Percentiles rank a stretch among this genome's conserved stretches.
Conservation (phyloP, 2,113 vertebrate species). For the Hepsetus odoe region DNA sequence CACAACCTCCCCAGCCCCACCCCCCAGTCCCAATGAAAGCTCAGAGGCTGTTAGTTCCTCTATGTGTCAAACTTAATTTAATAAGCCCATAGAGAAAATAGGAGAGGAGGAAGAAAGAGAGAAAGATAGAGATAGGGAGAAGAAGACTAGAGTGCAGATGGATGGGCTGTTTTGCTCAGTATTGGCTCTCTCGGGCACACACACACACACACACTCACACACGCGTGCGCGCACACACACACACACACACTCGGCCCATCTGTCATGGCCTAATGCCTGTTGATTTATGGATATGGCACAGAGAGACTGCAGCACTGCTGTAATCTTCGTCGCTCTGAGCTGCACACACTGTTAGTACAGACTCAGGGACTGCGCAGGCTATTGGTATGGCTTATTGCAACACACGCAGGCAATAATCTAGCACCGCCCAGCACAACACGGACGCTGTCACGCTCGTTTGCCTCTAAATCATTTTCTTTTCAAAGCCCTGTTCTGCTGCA, state of each 20-base stretch:
- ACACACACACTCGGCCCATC: conserved; percentile 44
- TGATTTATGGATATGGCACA: conserved; percentile 56
- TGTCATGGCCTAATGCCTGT: conserved; percentile 56
- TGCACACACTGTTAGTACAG: conserved; percentile 43
- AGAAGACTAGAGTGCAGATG: conserved; percentile 37
- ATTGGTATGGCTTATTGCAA: conserved; percentile 44
- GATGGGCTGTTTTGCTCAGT: conserved; percentile 32
- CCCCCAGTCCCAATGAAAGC: conserved; percentile 48
- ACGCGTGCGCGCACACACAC: conserved; percentile 23
- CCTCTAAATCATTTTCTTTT: conserved; percentile 37
- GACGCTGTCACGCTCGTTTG: conserved; percentile 33
- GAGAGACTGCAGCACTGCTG: conserved; percentile 51
- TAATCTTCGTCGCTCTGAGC: conserved; percentile 46
- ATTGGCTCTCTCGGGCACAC: conserved; percentile 15
- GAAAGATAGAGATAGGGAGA: conserved; percentile 5
- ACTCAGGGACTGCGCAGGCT: conserved; percentile 28
- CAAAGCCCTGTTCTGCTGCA: not conserved
- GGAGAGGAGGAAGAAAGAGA: not conserved
- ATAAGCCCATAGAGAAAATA: conserved; percentile 42
- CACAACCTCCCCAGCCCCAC: conserved; percentile 44
- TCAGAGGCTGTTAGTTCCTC: conserved; percentile 47
- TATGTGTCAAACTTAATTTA: conserved; percentile 46
- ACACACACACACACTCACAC: not conserved
- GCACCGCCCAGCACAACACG: conserved; percentile 26
- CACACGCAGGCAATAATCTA: conserved; percentile 40